Percentiles rank a stretch among this genome's conserved stretches.
Conservation (phyloP, 1,140 invertebrate species). For the Diprion similis region DNA sequence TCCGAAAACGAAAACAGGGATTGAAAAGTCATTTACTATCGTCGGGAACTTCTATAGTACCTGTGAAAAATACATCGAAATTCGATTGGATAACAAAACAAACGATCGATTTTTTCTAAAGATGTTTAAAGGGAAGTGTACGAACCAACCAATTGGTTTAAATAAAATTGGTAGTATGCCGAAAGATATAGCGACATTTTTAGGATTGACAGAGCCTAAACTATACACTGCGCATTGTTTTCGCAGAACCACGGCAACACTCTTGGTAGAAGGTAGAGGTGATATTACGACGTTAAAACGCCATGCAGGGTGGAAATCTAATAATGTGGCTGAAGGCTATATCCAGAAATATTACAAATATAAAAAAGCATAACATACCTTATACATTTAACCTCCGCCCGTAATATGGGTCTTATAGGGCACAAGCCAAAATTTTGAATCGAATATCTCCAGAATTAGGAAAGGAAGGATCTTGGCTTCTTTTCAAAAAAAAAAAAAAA, state of each 20-base stretch:
- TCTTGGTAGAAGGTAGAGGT: constrained; percentile 35
- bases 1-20: constrained; percentile 5
- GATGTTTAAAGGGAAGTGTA: constrained; percentile 14
- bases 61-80: constrained; percentile 9
- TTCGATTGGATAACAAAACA: constrained; percentile 7
- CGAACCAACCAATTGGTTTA: constrained; percentile 36
- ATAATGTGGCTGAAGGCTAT: constrained; percentile 11
- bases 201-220: constrained; percentile 36
- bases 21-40: background rate
- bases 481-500: no score
- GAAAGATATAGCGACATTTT: constrained; percentile 40
- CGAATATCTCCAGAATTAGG: no score
- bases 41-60: constrained; percentile 8
- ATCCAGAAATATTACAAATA: no score
- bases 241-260: constrained; percentile 34
- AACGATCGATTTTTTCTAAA: constrained; percentile 12
- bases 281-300: constrained; percentile 30
- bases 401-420: no score
- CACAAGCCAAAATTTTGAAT: no score
- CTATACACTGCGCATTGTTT: no score
- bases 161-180: constrained; percentile 42
- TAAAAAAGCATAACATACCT: no score
- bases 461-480: no score
- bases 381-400: no score
- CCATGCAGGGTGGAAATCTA: constrained; percentile 29